A percentile compares a stretch with the other conserved stretches of the same genome.
phyloP scores from a whole-genome alignment of 2,888 invertebrate genomes.

The Luperina testacea region DNA sequence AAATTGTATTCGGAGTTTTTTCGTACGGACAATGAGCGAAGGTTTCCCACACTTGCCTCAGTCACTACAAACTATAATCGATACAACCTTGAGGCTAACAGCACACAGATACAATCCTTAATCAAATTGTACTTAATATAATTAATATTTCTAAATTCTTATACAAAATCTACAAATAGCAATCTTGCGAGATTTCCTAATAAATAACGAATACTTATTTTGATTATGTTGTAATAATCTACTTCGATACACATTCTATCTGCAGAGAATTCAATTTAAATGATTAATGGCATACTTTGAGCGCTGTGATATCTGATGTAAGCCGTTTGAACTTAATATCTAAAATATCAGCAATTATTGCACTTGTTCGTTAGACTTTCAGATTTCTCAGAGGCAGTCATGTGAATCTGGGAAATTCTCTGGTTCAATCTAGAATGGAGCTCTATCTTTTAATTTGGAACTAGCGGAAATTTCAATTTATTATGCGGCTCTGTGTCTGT shows the following conservation, averaged over 20 bases:
- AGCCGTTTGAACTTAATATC: slow-evolving; percentile 38
- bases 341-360: slow-evolving; percentile 53
- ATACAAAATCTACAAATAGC: slow-evolving; percentile 49
- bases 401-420: slow-evolving; percentile 40
- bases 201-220: slow-evolving; percentile 51
- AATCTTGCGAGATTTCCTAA: slow-evolving; percentile 63
- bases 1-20: slow-evolving; percentile 48
- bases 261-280: slow-evolving; percentile 47
- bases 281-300: slow-evolving; percentile 54
- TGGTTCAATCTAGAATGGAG: slow-evolving; percentile 49
- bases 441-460: slow-evolving; percentile 69
- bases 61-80: slow-evolving; percentile 65
- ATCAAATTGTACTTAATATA: slow-evolving; percentile 63
- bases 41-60: slow-evolving; percentile 55
- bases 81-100: slow-evolving; percentile 73
- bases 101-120: slow-evolving; percentile 67
- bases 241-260: slow-evolving; percentile 42
- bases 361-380: slow-evolving; percentile 54
- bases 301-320: slow-evolving; percentile 53
- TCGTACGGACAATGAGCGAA: slow-evolving; percentile 52
- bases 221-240: slow-evolving; percentile 51
- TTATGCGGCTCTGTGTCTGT: slow-evolving; percentile 76
- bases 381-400: slow-evolving; percentile 54
- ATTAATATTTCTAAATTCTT: slow-evolving; percentile 51
- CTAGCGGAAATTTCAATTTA: slow-evolving; percentile 86